Conservation (phyloP, 2,888 invertebrate species). For the Bhutanitis thaidina region DNA sequence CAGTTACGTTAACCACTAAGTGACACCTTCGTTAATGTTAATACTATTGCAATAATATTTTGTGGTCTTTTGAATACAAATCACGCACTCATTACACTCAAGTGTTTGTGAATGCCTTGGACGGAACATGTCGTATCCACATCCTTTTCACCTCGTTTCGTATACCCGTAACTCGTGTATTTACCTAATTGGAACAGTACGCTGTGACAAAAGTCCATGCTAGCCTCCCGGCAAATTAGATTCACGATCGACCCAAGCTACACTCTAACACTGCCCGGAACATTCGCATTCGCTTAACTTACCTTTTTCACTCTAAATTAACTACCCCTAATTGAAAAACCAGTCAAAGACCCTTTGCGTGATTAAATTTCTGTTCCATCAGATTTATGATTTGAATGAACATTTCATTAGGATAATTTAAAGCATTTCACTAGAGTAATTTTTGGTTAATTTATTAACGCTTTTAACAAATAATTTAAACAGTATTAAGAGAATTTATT, state of each 20-base stretch:
- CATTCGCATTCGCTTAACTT: conserved; percentile 49
- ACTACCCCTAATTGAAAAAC: conserved; percentile 62
- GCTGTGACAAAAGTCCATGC: conserved; percentile 63
- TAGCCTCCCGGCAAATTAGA: conserved; percentile 62
- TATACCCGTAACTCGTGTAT: conserved; percentile 39
- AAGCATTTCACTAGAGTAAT: too few relatives aligned
- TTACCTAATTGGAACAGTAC: conserved; percentile 72
- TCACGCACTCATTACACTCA: too few relatives aligned
- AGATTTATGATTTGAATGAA: too few relatives aligned
- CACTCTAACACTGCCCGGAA: conserved; percentile 25
- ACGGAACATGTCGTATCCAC: conserved; percentile 35
- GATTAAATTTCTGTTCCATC: conserved; percentile 35
- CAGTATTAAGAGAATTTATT: too few relatives aligned
- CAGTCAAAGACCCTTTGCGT: conserved; percentile 42
- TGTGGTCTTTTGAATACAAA: too few relatives aligned
- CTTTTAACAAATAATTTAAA: too few relatives aligned
- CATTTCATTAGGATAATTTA: too few relatives aligned
- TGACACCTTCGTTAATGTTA: too few relatives aligned
- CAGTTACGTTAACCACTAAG: too few relatives aligned
- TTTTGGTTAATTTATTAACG: too few relatives aligned
- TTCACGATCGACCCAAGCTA: conserved; percentile 36
- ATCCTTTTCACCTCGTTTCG: conserved; percentile 21
- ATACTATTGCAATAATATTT: too few relatives aligned
- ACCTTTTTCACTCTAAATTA: conserved; percentile 71
- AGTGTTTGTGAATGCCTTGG: too few relatives aligned